Evolutionary conservation across 2,888 invertebrate species (phyloP).

Genomic region (Pseudoips prasinana): DNA sequence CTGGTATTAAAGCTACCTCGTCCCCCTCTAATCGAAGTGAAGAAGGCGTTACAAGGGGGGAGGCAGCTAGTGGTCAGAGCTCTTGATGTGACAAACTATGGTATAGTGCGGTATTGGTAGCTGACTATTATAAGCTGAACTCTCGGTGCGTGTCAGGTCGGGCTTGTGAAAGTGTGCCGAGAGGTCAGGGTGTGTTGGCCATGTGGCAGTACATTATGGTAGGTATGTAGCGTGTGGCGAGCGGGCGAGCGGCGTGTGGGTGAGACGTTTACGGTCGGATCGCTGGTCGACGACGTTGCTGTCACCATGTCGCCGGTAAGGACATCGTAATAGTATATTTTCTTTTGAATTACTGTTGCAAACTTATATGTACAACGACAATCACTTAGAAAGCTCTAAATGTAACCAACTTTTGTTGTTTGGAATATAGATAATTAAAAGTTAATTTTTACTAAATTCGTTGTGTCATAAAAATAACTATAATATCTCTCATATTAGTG

Average conservation of each 20-base stretch:
- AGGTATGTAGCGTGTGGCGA: constrained; percentile 72
- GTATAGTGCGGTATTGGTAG: constrained; percentile 73
- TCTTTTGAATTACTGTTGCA: no score
- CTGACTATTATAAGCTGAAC: constrained; percentile 46
- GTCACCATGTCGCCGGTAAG: constrained; percentile 39
- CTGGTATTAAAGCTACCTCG: constrained; percentile 36
- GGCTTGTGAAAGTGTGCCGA: constrained; percentile 34
- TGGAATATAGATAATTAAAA: no score
- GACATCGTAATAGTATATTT: no score
- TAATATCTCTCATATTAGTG: no score
- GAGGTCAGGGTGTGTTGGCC: constrained; percentile 44
- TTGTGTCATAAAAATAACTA: no score
- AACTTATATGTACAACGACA: not conserved
- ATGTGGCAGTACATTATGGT: constrained; percentile 59
- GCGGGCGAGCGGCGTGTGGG: constrained; percentile 77
- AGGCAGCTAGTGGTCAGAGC: constrained; percentile 65
- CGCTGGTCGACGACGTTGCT: constrained; percentile 70
- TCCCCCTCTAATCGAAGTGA: constrained; percentile 42
- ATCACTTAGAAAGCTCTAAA: not conserved
- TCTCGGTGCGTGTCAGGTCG: constrained; percentile 20
- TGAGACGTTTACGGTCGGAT: constrained; percentile 81
- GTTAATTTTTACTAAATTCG: no score
- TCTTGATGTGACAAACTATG: constrained; percentile 73
- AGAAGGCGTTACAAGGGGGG: constrained; percentile 53
- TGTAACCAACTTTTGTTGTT: no score